Evolutionary conservation across 2,888 invertebrate genomes (phyloP), one percentile per base, ranked within the genome.

Genomic region (Rhodophaea formosa): DNA sequence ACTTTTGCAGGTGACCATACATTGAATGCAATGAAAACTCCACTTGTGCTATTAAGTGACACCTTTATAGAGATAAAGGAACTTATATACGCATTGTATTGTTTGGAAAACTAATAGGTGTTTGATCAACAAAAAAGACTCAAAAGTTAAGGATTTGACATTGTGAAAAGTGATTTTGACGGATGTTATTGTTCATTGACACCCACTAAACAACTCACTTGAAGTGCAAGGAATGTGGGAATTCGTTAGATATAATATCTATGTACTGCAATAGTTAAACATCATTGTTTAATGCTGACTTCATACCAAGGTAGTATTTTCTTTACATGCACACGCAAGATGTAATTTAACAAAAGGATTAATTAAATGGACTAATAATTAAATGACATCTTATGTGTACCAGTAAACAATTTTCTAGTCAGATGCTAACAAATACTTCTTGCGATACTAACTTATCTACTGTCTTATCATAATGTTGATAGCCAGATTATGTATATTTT

Each of bases 361-460:
- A 17, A 46, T 3, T 12, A 35, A 32, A 8, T 17, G 10, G 23
- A 23, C 23, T 23, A 23, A n/a, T n/a, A n/a, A n/a, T n/a, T n/a
- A n/a, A n/a, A n/a, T 35, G 15, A 35, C 6, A 30, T 51, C 17
- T 16, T 46, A 59, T 59, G 62, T 51, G 35, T 6, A 32, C 12
- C 51, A 51, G 16, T 51, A 60, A 61, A 65, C 64, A 66, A 61
- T 67, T 66, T 64, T 72, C 76, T 76, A 76, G 74, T 70, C 72
- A 67, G 66, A 65, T 59, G 63, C 56, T 68, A 67, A 69, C 66
- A 62, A 65, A 64, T 57, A 57, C 56, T 56, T 56, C 59, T 49
- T 15, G n/a, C 0, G 16, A 8, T 51, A 7, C 6, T 57, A 49
- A 10, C 44, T 53, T 53, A 54, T 7, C 44, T 53, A 15, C 29